Conservation (phyloP, 2,113 vertebrate species). For the Carettochelys insculpta region DNA sequence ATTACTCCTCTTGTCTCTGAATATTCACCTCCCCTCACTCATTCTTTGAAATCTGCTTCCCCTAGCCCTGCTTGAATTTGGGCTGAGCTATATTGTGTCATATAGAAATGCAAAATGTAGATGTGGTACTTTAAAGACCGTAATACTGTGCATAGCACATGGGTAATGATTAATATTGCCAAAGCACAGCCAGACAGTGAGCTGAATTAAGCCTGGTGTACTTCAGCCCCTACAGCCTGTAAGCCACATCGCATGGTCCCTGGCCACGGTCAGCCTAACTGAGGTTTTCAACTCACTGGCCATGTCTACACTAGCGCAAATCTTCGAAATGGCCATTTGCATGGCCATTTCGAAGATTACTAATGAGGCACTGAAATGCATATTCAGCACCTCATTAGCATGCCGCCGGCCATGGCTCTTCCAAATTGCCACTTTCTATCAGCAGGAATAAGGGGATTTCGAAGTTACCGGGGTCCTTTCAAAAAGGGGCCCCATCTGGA, state of each 20-base stretch:
- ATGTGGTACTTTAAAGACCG: neutral
- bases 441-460: too few relatives aligned
- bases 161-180: rapidly evolving
- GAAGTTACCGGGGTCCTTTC: too few relatives aligned
- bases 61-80: neutral
- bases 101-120: neutral
- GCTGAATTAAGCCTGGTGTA: neutral
- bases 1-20: neutral
- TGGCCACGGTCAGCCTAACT: rapidly evolving
- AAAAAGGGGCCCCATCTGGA: too few relatives aligned
- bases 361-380: too few relatives aligned
- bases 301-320: too few relatives aligned
- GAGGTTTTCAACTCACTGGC: neutral
- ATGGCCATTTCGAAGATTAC: too few relatives aligned
- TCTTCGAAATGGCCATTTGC: too few relatives aligned
- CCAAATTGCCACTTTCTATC: too few relatives aligned
- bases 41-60: neutral
- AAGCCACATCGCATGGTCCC: neutral
- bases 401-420: too few relatives aligned
- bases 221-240: rapidly evolving
- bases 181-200: neutral
- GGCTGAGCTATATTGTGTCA: rapidly evolving
- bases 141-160: neutral
- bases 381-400: too few relatives aligned
- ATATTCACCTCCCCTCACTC: neutral